Evolutionary conservation across 2,797 vertebrate species (phyloP).

Genomic region (Parauchenoglanis punctatus): DNA sequence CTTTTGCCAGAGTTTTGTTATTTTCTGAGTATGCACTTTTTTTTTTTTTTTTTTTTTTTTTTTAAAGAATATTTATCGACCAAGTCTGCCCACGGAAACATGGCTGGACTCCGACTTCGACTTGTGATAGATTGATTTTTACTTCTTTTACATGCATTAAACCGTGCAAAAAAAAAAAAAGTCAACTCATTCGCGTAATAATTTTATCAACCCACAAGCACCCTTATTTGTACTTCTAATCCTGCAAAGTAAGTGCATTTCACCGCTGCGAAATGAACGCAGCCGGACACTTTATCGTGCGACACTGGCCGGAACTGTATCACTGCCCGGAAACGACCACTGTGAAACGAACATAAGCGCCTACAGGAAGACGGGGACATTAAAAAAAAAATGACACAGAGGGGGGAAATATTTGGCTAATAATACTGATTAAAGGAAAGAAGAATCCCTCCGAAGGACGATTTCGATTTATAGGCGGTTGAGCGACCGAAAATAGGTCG

Average conservation of each 20-base stretch:
- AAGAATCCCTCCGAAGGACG: constrained; percentile 53
- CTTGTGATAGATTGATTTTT: no score
- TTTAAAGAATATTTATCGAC: not conserved
- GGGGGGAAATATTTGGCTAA: constrained; percentile 65
- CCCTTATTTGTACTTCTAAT: not conserved
- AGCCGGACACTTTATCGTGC: constrained; percentile 52
- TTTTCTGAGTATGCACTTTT: not conserved
- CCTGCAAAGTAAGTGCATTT: not conserved
- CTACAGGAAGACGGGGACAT: constrained; percentile 71
- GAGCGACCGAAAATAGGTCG: not conserved
- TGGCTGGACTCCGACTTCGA: not conserved
- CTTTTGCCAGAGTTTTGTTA: not conserved
- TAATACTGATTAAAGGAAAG: constrained; percentile 53
- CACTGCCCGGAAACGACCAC: constrained; percentile 79
- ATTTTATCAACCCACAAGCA: not conserved
- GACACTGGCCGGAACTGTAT: constrained; percentile 77
- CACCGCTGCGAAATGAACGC: not conserved
- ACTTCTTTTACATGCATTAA: not conserved
- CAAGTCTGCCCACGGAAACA: not conserved
- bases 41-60: not conserved
- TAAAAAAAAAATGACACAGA: constrained; percentile 68
- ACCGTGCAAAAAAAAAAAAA: no score
- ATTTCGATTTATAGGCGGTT: not conserved
- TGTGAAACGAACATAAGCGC: constrained; percentile 69
- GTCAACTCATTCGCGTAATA: not conserved